These are phyloP conservation scores for Drosophila quadrilineata DNA, from an alignment of 1,140 invertebrate species.

Conservation along the genomic window DNA sequence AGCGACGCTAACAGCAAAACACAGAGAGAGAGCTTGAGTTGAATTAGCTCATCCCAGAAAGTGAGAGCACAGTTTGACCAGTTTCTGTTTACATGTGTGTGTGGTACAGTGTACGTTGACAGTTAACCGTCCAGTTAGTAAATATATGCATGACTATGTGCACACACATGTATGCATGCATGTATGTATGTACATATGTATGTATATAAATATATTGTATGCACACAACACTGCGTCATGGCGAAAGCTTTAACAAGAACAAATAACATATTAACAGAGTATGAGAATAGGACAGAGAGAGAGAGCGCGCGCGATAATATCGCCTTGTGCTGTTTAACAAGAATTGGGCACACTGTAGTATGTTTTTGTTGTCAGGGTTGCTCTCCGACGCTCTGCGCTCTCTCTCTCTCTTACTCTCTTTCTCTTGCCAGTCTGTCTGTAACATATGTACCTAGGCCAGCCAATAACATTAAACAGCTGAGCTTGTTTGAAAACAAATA, in stretches of 20 bases:
- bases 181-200: neutral
- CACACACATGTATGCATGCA: neutral
- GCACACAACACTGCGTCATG: neutral
- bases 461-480: conserved; percentile 79
- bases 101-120: conserved; percentile 27
- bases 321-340: conserved; percentile 3
- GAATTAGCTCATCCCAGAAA: conserved; percentile 39
- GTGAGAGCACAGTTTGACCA: conserved; percentile 29
- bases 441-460: conserved; percentile 17
- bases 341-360: conserved; percentile 21
- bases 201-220: neutral
- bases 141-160: too few species aligned
- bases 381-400: neutral
- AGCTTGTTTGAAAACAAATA: conserved; percentile 74
- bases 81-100: too few species aligned
- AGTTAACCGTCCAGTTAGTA: conserved; percentile 6
- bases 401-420: conserved; percentile 9
- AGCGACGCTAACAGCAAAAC: neutral
- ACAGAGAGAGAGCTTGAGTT: conserved; percentile 10
- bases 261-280: neutral
- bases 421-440: too few species aligned
- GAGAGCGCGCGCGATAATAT: conserved; percentile 4
- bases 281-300: neutral
- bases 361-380: conserved; percentile 25
- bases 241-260: conserved; percentile 13